Percentiles rank a stretch among this genome's conserved stretches.
phyloP scores from a whole-genome alignment of 2,888 invertebrate species.

The Formica aserva region DNA sequence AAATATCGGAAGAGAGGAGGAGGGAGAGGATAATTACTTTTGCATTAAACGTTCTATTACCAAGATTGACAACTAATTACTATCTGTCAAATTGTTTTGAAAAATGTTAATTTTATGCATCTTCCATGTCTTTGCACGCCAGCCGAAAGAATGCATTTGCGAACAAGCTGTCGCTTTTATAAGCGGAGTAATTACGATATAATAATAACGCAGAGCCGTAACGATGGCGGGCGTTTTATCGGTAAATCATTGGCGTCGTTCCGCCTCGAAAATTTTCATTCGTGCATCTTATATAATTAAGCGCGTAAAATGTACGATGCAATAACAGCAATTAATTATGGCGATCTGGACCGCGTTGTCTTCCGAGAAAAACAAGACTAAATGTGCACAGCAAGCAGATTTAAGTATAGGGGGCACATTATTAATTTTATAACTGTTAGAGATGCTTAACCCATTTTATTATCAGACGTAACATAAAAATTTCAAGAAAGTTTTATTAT shows the following conservation, averaged over 20 bases:
- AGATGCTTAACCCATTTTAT: neutral
- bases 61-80: constrained; percentile 26
- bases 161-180: constrained; percentile 27
- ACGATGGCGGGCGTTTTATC: constrained; percentile 35
- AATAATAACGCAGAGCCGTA: constrained; percentile 30
- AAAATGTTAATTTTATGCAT: constrained; percentile 26
- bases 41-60: neutral
- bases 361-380: constrained; percentile 1
- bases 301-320: constrained; percentile 16
- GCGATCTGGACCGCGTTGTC: constrained; percentile 6
- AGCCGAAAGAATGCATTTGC: constrained; percentile 25
- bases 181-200: constrained; percentile 43
- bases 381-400: neutral
- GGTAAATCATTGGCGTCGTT: constrained; percentile 49
- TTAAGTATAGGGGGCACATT: constrained; percentile 5
- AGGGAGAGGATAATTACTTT: too few species aligned
- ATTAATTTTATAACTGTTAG: constrained; percentile 14
- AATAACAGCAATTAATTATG: constrained; percentile 46
- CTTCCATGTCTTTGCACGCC: constrained; percentile 24
- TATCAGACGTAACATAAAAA: neutral
- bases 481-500: neutral
- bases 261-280: constrained; percentile 48
- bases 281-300: constrained; percentile 41
- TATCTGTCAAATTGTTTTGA: neutral
- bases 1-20: neutral